Evolutionary conservation across 2,888 invertebrate species (phyloP).

Genomic region (Lampropteryx suffumata): DNA sequence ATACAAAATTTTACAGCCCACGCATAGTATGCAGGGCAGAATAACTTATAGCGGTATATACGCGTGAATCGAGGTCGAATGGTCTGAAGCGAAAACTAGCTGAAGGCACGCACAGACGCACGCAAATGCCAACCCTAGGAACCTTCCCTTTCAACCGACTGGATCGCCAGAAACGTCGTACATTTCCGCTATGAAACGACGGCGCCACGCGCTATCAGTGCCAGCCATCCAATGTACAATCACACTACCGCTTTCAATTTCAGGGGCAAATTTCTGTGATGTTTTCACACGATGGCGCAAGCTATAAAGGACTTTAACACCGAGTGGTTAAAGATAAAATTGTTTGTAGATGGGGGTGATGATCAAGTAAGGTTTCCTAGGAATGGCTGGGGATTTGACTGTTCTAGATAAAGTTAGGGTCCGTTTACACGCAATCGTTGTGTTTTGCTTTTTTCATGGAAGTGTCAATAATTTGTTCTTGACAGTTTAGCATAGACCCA

Average conservation of each 20-base stretch:
- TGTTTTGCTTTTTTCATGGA: constrained; percentile 10
- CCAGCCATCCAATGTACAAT: constrained; percentile 36
- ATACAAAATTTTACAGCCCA: constrained; percentile 56
- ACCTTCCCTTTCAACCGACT: constrained; percentile 30
- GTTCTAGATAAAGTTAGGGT: constrained; percentile 52
- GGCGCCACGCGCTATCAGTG: constrained; percentile 14
- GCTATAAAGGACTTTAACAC: constrained; percentile 14
- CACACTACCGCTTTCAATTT: constrained; percentile 28
- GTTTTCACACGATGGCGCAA: constrained; percentile 7
- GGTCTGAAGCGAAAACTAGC: constrained; percentile 73
- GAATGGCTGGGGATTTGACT: constrained; percentile 56
- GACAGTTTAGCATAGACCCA: no score
- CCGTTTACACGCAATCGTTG: constrained; percentile 39
- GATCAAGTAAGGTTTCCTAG: constrained; percentile 62
- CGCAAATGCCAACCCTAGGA: constrained; percentile 58
- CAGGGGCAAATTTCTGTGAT: constrained; percentile 47
- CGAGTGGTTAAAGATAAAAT: constrained; percentile 45
- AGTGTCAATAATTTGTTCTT: constrained; percentile 2
- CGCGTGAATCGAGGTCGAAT: constrained; percentile 76
- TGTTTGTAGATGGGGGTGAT: constrained; percentile 39
- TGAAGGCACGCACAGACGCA: constrained; percentile 73
- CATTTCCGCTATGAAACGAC: constrained; percentile 36
- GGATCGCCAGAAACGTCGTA: constrained; percentile 28
- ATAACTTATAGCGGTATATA: constrained; percentile 73
- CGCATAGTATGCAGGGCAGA: constrained; percentile 67